Evolutionary conservation across 2,888 invertebrate genomes (phyloP), one percentile per base, ranked within the genome.

Genomic region (Norana najaformis): DNA sequence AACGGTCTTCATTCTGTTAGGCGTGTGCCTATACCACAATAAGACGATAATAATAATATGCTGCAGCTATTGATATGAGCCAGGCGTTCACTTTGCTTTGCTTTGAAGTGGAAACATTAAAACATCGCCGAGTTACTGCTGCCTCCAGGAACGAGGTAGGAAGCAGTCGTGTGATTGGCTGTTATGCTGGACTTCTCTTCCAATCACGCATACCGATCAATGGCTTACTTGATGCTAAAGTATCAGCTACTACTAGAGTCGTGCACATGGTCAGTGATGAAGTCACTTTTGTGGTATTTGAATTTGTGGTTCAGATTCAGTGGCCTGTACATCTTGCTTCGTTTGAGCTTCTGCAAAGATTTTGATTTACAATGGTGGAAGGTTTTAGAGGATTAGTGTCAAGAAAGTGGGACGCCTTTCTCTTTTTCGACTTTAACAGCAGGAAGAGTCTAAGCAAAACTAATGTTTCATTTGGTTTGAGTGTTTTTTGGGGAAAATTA

Each of bases 31-130:
- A 4, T 69, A 16, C 69, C 8, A 8, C n/a, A 30, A 69, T 69
- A 5, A 69, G 69, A 69, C n/a, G 69, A 69, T 69, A n/a, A 69
- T 69, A 69, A 69, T 69, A 69, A 69, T 69, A 69, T 69, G 69
- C 69, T 69, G 69, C 30, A 69, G 30, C 30, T 69, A n/a, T 69
- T 69, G 69, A 69, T 69, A 69, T 69, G 69, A 69, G 69, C 69
- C 69, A 69, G 69, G n/a, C 69, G 8, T 69, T 69, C 69, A 69
- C 69, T 69, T 69, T 30, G 69, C 69, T 13, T 69, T n/a, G n/a
- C 69, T n/a, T 69, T 69, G 69, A 69, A 69, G 30, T 69, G 69
- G 69, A 69, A 69, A 69, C 69, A 69, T 69, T 69, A 69, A 69
- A 8, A 47, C 69, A 69, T 69, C 11, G 69, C 69, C 69, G n/a